Evolutionary conservation across 2,888 invertebrate species (phyloP).

Genomic region (Gortyna flavago): DNA sequence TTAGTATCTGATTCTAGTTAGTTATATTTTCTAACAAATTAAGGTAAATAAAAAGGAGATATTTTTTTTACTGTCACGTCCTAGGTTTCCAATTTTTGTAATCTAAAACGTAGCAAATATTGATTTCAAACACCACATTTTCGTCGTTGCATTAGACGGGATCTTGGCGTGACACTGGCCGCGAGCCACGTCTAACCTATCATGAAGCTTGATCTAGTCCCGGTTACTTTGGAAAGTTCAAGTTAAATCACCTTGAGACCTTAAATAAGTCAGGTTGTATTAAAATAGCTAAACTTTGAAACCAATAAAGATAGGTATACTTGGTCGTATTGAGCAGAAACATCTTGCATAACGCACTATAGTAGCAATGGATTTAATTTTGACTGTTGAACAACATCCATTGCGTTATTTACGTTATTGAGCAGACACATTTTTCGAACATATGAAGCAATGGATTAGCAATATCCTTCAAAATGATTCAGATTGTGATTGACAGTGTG

Average conservation of each 20-base stretch:
- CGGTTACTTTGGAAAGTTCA: constrained; percentile 13
- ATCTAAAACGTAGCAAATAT: constrained; percentile 6
- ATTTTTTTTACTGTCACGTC: not conserved
- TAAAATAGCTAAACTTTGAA: not conserved
- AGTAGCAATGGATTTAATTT: no score
- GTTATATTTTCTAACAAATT: not conserved
- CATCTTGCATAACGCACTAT: no score
- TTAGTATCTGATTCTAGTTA: no score
- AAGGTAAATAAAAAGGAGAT: not conserved
- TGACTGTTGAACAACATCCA: no score
- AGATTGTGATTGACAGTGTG: no score
- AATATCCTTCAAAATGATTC: no score
- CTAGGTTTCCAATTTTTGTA: no score
- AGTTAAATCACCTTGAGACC: not conserved
- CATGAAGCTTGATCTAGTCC: constrained; percentile 10
- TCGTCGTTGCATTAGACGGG: not conserved
- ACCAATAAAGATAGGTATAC: not conserved
- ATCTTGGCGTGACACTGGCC: constrained; percentile 2
- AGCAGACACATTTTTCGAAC: no score
- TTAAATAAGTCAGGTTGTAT: not conserved
- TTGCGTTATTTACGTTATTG: no score
- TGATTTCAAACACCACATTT: not conserved
- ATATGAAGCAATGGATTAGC: no score
- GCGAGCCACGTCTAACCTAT: constrained; percentile 10
- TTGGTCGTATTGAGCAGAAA: no score